A percentile compares a stretch with the other conserved stretches of the same genome.
Evolutionary conservation across 2,797 vertebrate species (phyloP).

Genomic region (Syngnathus rostellatus): DNA sequence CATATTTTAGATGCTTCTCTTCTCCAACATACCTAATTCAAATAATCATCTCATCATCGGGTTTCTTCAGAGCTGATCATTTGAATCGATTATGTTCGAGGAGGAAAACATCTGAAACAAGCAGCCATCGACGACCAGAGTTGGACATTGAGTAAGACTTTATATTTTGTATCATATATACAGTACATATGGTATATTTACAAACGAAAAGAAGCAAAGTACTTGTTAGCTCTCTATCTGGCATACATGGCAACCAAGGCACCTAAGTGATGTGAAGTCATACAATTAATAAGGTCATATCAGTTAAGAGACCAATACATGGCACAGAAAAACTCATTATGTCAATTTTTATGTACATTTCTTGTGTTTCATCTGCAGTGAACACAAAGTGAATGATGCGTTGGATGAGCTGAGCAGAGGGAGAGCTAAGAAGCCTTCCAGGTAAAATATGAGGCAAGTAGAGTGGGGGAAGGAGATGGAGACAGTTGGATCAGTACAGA

Average conservation of each 20-base stretch:
- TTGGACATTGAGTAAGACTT: too few species aligned
- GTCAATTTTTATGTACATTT: background rate
- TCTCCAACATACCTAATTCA: too few species aligned
- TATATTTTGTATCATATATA: too few species aligned
- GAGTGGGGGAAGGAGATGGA: background rate
- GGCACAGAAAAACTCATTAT: background rate
- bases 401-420: background rate
- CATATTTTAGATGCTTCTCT: too few species aligned
- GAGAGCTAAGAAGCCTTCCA: slow-evolving; percentile 4
- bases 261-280: background rate
- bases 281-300: background rate
- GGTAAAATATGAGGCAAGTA: background rate
- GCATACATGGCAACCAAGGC: background rate
- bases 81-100: too few species aligned
- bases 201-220: too few species aligned
- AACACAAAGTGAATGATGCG: background rate
- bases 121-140: too few species aligned
- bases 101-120: too few species aligned
- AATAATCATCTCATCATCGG: too few species aligned
- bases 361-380: slow-evolving; percentile 6
- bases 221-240: background rate
- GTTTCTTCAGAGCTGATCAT: too few species aligned
- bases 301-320: background rate
- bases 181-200: too few species aligned
- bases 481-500: background rate